These are phyloP conservation scores for Eulemur rubriventer DNA, from an alignment of 2,797 vertebrate species.

Conservation along the genomic window DNA sequence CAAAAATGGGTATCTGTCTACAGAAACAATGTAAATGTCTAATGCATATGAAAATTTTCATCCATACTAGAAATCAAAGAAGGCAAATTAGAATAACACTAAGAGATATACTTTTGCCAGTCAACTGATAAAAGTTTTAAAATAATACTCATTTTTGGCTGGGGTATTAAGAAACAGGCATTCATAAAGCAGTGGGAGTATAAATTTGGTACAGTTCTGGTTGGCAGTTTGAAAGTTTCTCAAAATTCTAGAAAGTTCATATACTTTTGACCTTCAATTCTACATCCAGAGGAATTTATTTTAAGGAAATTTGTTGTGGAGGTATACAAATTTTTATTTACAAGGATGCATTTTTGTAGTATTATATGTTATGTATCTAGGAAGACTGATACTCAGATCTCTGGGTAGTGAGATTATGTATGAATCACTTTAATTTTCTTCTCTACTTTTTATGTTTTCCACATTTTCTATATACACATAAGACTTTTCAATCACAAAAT, in stretches of 20 bases:
- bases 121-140: neutral
- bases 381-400: neutral
- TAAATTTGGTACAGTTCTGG: neutral
- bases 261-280: conserved; percentile 16
- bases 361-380: neutral
- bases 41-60: conserved; percentile 21
- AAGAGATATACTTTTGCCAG: neutral
- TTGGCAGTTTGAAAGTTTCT: conserved; percentile 30
- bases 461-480: conserved; percentile 27
- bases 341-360: neutral
- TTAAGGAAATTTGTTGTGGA: conserved; percentile 37
- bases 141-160: conserved; percentile 28
- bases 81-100: neutral
- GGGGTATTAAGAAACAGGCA: neutral
- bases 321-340: conserved; percentile 2
- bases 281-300: conserved; percentile 1
- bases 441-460: conserved; percentile 10
- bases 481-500: conserved; percentile 32
- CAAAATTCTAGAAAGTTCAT: neutral
- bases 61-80: neutral
- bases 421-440: conserved; percentile 35
- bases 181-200: neutral
- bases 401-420: conserved; percentile 33
- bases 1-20: conserved; percentile 29
- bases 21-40: conserved; percentile 19